phyloP scores from a whole-genome alignment of 1,140 invertebrate genomes.

The Rhizoglyphus robini region DNA sequence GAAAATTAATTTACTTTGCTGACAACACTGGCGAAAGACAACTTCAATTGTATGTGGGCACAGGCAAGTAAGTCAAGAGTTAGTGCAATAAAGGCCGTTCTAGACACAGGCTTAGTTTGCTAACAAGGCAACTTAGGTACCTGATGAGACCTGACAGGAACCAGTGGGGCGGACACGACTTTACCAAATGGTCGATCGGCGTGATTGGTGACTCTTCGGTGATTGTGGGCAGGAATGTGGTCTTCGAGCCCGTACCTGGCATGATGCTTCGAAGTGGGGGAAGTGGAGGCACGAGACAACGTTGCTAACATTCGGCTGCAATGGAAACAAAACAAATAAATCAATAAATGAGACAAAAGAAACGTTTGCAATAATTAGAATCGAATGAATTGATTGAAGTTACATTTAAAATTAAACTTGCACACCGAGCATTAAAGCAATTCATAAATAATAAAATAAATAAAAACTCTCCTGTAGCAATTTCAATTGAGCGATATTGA shows the following conservation, averaged over 20 bases:
- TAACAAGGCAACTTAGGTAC: no score
- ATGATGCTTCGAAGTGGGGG: conserved; percentile 20
- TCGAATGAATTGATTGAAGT: not conserved
- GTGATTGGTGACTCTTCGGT: conserved; percentile 18
- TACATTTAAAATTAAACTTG: not conserved
- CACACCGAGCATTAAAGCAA: not conserved
- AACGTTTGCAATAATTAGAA: not conserved
- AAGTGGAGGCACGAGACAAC: conserved; percentile 20
- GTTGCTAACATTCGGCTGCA: not conserved
- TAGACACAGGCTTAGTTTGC: no score
- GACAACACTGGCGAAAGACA: no score
- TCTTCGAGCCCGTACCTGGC: not conserved
- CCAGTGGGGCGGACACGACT: no score
- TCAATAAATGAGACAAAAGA: not conserved
- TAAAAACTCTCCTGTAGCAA: not conserved
- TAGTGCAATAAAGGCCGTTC: no score
- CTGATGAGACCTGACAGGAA: no score
- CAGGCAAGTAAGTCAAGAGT: no score
- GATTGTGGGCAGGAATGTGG: conserved; percentile 20
- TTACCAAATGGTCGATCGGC: conserved; percentile 17
- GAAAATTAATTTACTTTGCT: no score
- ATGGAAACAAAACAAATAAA: not conserved
- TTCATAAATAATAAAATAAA: no score
- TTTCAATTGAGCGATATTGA: not conserved
- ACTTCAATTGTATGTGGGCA: no score